Base-by-base conservation (phyloP, 2,797 vertebrate genomes). In the Triplophysa bombifrons region DNA sequence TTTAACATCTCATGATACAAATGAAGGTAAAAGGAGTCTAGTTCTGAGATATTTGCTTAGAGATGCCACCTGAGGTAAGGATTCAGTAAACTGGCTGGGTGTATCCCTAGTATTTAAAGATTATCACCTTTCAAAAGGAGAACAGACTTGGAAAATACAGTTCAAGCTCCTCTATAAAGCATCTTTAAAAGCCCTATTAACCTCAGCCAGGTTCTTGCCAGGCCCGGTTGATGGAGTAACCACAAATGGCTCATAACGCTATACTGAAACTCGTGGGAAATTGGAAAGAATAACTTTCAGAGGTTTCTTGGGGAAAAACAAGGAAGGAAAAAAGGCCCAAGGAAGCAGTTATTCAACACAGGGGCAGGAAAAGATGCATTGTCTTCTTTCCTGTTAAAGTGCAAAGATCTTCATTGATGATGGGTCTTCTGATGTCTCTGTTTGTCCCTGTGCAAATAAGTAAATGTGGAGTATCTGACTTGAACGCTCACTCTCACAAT, bases 81-180 rank as follows among this genome's bases (percentile, higher is more conserved):
- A 88, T 87, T 89, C 89, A 90, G 90, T 76, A 69, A 78, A 82
- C 64, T 83, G 83, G 67, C 83, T 75, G 81, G 84, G 71, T 64
- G 60, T 30, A 27, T 83, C n/a, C 19, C 81, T 74, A 69, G 85
- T 83, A 86, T 84, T 78, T 81, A 84, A 82, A 81, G 80, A 85
- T 84, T 87, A 78, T 84, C 78, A 80, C 55, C 75, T 67, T 76
- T 84, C 86, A 86, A 82, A 88, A 91, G 86, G 1, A 5, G 12
- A 53, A 46, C 12, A 3, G 3, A 12, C 44, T 41, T n/a, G 71
- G 56, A 44, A 44, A n/a, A 51, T 58, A 60, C 73, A 86, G 83
- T 88, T 85, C 86, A 81, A 84, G 87, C 81, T 60, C 72, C 41
- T 87, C 81, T 81, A 72, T 75, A 58, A 60, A 60, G 55, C 61